Evolutionary conservation across 64 coral and sea anemone species (phyloP), one percentile per base, ranked within the genome.

Genomic region (Pachyseris speciosa): DNA sequence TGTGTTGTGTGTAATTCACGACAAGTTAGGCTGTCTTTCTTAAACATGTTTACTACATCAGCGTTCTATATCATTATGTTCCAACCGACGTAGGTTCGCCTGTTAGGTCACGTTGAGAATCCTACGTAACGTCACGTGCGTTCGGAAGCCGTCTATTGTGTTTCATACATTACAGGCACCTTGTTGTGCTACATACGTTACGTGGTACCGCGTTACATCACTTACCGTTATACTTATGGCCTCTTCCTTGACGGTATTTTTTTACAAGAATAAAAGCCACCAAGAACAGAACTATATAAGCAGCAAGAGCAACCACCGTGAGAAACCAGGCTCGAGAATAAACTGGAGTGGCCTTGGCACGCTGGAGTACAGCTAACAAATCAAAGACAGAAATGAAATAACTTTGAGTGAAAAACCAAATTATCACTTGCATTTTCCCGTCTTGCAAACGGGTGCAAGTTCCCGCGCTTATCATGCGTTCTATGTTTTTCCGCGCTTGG

Each of bases 201-300:
- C 24, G 12, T 19, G 28, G 4, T 39, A 12, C 10, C 36, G 26
- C 47, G 10, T 25, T 69, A 34, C 63, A 27, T n/a, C 28, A 43
- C 58, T 1, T 80, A 90, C 87, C 87, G 32, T 76, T 68, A n/a
- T 91, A 92, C 40, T 63, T 85, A 11, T 67, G 65, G 9, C 89
- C 89, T 60, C 55, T 37, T 63, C 34, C 77, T 4, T 40, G 17
- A 22, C 67, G 55, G 31, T 74, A 59, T 11, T 25, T 69, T 41
- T 40, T 84, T 6, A 30, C n/a, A 55, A 73, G 83, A 9, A 92
- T 37, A 26, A 92, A 9, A 20, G 20, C 79, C 36, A 74, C 27
- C 27, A 69, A n/a, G 26, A 92, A 53, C 24, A 92, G 36, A 3
- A 92, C 5, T 7, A 74, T 6, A 30, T 74, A 74, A 13, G 64